These are phyloP conservation scores for Helleia helle DNA, from an alignment of 2,888 invertebrate species.

Conservation along the genomic window DNA sequence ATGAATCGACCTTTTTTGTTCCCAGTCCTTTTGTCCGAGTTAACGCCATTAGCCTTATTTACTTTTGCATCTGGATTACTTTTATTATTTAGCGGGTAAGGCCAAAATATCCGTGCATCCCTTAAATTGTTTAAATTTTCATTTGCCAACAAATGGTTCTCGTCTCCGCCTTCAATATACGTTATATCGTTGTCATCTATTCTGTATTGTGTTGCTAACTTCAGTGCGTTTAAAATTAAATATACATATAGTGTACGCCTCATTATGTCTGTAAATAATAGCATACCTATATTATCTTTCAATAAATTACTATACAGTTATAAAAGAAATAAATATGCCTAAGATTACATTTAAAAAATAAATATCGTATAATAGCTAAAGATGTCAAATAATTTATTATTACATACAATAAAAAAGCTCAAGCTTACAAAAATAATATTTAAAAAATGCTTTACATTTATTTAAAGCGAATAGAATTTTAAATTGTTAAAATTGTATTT, in stretches of 20 bases:
- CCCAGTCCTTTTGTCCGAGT: background rate
- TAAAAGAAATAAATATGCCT: no score
- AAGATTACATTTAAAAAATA: no score
- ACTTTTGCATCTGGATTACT: slow-evolving; percentile 19
- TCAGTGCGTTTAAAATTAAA: slow-evolving; percentile 11
- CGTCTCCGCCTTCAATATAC: slow-evolving; percentile 30
- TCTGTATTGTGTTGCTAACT: slow-evolving; percentile 22
- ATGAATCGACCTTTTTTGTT: slow-evolving; percentile 31
- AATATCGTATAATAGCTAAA: no score
- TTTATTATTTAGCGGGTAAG: slow-evolving; percentile 36
- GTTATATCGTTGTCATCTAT: slow-evolving; percentile 32
- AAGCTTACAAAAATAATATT: no score
- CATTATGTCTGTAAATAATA: slow-evolving; percentile 34
- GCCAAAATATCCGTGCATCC: slow-evolving; percentile 43
- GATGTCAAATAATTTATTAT: no score
- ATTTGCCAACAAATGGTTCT: slow-evolving; percentile 19
- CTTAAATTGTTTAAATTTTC: slow-evolving; percentile 22
- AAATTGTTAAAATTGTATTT: no score
- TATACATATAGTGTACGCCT: slow-evolving; percentile 22
- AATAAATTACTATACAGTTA: no score
- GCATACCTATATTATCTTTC: no score
- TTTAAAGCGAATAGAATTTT: no score
- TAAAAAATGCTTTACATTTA: no score
- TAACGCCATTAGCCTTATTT: background rate
- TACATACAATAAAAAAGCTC: no score